Base-by-base conservation (phyloP, 2,113 vertebrate species). In the Psephotus haematonotus region DNA sequence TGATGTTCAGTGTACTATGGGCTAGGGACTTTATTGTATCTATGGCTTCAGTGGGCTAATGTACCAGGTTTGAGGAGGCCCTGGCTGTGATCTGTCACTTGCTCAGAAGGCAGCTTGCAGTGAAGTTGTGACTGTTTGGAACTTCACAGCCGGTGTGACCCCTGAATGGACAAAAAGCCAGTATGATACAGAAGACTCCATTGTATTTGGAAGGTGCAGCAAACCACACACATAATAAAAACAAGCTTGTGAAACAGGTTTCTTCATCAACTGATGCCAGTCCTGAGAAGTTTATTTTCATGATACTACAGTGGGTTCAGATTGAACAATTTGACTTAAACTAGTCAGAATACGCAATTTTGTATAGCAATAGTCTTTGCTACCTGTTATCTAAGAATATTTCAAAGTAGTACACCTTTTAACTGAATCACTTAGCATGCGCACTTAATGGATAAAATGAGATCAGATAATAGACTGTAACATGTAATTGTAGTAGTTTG, bases 121-220 rank as follows among this genome's bases (percentile, higher is more conserved):
- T 1, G 11, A 25, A 7, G 29, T 35, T 44, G 16, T 23, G 35
- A 19, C 33, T 15, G 4, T 27, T 17, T 3, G 10, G 23, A n/a
- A 31, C 31, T n/a, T n/a, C 2, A 3, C 3, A 28, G 37, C 7
- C 2, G 2, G 1, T 29, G 4, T 7, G 17, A 17, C n/a, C 17
- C 13, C 18, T 0, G 0, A 43, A 44, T 9, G 24, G 11, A 13
- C 17, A 39, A 20, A 82, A 57, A 23, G 41, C 24, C 12, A 6
- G 4, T 4, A 5, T 5, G 16, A 6, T 8, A 27, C 1, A 8
- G 33, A 8, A 35, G 41, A 14, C 8, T 19, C 14, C 6, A 0
- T 28, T 49, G 35, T 47, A 15, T 17, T 33, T 37, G 53, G 44
- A 62, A 65, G 25, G 44, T 44, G 24, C 27, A 43, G 31, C 31